Evolutionary conservation across 2,888 invertebrate genomes (phyloP), one percentile per base, ranked within the genome.

Genomic region (Erebia ligea): DNA sequence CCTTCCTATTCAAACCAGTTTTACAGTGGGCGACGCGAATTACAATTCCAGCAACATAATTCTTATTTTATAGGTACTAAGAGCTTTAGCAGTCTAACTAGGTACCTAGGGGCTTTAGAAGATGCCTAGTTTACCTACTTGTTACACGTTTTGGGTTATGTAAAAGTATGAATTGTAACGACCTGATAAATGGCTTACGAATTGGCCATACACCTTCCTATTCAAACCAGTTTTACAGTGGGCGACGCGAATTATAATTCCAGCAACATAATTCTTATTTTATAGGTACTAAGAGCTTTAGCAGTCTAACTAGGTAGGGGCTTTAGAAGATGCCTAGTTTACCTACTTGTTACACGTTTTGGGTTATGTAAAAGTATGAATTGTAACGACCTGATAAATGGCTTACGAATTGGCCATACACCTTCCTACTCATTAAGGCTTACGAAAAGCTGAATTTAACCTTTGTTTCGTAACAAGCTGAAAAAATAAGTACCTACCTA

Each of bases 1-100:
- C n/a, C n/a, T n/a, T n/a, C n/a, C n/a, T n/a, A n/a, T 76, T 79
- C 80, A 78, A 77, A 77, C 77, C 85, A 82, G 89, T 88, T 90
- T 87, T 72, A 69, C 64, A 40, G 68, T 69, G 56, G 66, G 45
- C 67, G 25, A 69, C 21, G 17, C 17, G 19, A 40, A 70, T 68
- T 57, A 62, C 62, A 56, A 62, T 42, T 70, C 69, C 68, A 70
- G 34, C n/a, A 71, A 68, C 57, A 21, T 66, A 68, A 45, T 17
- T 52, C 66, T 68, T 70, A 67, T 66, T 68, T 6, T 8, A 0
- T 54, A 40, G 0, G 15, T 13, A 15, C 40, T 62, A 66, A 68
- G 61, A 40, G 62, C 11, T 17, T 25, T 25, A 48, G 15, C 15
- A 25, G 17, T 58, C 34, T 25, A 42, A 21, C 42, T 25, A 58